Conservation (phyloP, 2,797 vertebrate species). For the Thaleichthys pacificus region DNA sequence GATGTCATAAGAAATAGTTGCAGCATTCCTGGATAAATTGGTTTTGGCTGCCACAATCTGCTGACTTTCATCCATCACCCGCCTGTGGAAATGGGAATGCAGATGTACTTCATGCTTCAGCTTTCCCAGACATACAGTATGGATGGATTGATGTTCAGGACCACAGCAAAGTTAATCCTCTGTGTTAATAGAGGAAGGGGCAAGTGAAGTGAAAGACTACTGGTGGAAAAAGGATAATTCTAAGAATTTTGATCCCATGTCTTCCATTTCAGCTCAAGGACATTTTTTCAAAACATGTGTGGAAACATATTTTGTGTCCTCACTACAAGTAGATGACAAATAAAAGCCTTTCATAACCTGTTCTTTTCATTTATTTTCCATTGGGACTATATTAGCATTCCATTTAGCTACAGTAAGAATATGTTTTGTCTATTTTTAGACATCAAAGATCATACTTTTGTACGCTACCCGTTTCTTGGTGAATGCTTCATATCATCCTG, state of each 20-base stretch:
- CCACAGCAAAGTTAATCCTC: no score
- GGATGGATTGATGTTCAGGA: constrained; percentile 13
- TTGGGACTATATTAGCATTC: neutral
- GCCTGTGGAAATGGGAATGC: constrained; percentile 45
- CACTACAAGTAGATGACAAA: neutral
- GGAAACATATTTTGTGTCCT: no score
- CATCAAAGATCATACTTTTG: neutral
- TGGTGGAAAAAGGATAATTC: neutral
- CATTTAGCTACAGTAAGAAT: neutral
- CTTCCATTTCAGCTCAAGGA: neutral
- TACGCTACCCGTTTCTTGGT: no score
- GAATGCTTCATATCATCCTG: no score
- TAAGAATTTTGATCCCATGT: neutral
- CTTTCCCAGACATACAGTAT: constrained; percentile 29
- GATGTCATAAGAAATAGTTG: constrained; percentile 70
- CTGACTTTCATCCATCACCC: constrained; percentile 69
- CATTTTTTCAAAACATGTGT: no score
- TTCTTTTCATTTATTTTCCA: no score
- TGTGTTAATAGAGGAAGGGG: neutral
- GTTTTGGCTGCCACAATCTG: constrained; percentile 64
- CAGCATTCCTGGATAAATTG: constrained; percentile 67
- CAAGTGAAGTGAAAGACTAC: neutral
- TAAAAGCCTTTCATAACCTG: neutral
- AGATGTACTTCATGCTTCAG: constrained; percentile 38
- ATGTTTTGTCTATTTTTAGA: neutral